Base-by-base conservation (phyloP, 1,140 invertebrate species). In the Anastrepha ludens region DNA sequence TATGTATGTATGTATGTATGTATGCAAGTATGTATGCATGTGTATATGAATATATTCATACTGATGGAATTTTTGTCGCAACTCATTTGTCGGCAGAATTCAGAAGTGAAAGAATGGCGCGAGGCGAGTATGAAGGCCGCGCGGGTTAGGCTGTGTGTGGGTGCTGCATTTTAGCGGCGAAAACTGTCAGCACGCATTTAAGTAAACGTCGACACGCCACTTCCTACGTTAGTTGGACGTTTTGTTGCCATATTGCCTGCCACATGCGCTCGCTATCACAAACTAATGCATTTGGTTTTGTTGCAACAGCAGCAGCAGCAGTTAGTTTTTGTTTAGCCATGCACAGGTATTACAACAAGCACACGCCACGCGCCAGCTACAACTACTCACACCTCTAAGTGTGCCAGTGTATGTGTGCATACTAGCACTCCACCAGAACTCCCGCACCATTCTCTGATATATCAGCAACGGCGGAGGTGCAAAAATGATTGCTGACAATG, bases 401-500 rank as follows among this genome's bases (percentile, higher is more conserved):
- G 29, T 29, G 29, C 29, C 29, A n/a, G 15, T 62, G 15, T n/a
- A 17, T 55, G 11, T 55, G 50, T 55, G 60, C 60, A 67, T 67
- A 67, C 29, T 8, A 67, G n/a, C 7, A 9, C n/a, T 2, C 29
- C 17, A 17, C 60, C 9, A 41, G 44, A 9, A 11, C 6, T 15
- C n/a, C 47, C 20, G 13, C 44, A 41, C 41, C 67, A 29, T 11
- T 39, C 3, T 50, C n/a, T 17, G 11, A 7, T 15, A 15, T 44
- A 78, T 1, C 70, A 55, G 4, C 13, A 20, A 6, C 17, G 6
- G 20, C 47, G 47, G 47, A 81, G 74, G 74, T 81, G 74, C 29
- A 55, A 81, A 81, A 81, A 81, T 81, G 74, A 81, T 20, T 41
- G 74, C 74, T 55, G 74, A 81, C 74, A 81, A 81, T 81, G 74